Evolutionary conservation across 2,797 vertebrate genomes (phyloP).

Genomic region (Craterocephalus amniculus): DNA sequence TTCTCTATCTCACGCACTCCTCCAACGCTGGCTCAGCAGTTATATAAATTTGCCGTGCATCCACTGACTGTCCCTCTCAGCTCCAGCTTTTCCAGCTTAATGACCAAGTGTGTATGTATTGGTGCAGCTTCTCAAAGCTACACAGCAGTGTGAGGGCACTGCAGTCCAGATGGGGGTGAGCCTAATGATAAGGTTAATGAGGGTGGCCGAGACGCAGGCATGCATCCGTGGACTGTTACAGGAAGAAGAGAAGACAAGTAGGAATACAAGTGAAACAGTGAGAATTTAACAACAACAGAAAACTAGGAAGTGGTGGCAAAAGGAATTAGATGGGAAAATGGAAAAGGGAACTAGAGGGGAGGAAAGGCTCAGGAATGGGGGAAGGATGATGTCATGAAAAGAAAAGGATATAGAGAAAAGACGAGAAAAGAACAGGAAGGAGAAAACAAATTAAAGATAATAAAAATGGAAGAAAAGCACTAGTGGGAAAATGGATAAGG

Average conservation of each 20-base stretch:
- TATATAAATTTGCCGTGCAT: constrained; percentile 65
- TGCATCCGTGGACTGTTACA: constrained; percentile 58
- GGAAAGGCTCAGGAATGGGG: background rate
- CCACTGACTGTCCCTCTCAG: constrained; percentile 27
- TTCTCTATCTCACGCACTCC: constrained; percentile 31
- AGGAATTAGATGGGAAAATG: background rate
- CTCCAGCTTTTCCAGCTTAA: constrained; percentile 55
- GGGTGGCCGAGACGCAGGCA: constrained; percentile 67
- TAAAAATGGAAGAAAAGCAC: no score
- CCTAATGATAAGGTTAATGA: constrained; percentile 78
- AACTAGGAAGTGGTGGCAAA: background rate
- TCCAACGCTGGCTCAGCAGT: constrained; percentile 48
- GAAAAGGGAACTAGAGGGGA: background rate
- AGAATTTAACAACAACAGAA: background rate
- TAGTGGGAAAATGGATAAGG: background rate
- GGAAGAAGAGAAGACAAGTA: constrained; percentile 29
- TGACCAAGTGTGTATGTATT: constrained; percentile 70
- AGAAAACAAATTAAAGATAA: background rate
- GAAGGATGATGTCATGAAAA: background rate
- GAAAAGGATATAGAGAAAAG: background rate
- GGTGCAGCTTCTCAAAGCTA: constrained; percentile 66
- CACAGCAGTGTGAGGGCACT: constrained; percentile 54
- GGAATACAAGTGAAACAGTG: background rate
- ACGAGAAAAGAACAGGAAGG: background rate
- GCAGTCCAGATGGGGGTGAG: constrained; percentile 63